Conservation (phyloP, 2,888 invertebrate genomes). For the Leptinotarsa peninsularis region DNA sequence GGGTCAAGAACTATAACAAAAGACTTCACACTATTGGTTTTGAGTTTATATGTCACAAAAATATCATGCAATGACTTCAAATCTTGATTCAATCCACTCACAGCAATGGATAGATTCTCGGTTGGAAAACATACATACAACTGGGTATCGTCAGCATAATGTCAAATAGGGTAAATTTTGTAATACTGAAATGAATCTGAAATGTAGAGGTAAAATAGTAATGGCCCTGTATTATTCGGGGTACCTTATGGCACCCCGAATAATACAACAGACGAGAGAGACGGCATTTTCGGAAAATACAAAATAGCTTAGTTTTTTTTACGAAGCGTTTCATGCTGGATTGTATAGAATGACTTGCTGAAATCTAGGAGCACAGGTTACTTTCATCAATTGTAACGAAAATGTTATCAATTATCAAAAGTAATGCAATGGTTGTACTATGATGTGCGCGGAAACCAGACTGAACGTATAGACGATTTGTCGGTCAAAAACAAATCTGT, state of each 20-base stretch:
- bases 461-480: neutral
- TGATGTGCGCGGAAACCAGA: neutral
- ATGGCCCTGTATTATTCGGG: too few species aligned
- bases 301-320: too few species aligned
- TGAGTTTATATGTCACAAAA: too few species aligned
- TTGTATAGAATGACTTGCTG: too few species aligned
- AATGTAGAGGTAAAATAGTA: conserved; percentile 12
- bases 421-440: neutral
- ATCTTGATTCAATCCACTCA: too few species aligned
- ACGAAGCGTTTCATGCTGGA: too few species aligned
- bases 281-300: too few species aligned
- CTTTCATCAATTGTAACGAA: neutral
- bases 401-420: neutral
- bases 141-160: conserved; percentile 20
- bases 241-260: too few species aligned
- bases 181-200: neutral
- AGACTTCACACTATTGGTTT: neutral
- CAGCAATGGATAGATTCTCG: neutral
- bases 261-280: too few species aligned
- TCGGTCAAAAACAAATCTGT: neutral
- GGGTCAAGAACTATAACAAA: conserved; percentile 1
- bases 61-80: too few species aligned
- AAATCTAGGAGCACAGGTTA: too few species aligned
- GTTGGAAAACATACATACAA: conserved; percentile 13
- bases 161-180: neutral